These are phyloP conservation scores for Limnodromus scolopaceus DNA, from an alignment of 2,797 vertebrate genomes.

Conservation along the genomic window DNA sequence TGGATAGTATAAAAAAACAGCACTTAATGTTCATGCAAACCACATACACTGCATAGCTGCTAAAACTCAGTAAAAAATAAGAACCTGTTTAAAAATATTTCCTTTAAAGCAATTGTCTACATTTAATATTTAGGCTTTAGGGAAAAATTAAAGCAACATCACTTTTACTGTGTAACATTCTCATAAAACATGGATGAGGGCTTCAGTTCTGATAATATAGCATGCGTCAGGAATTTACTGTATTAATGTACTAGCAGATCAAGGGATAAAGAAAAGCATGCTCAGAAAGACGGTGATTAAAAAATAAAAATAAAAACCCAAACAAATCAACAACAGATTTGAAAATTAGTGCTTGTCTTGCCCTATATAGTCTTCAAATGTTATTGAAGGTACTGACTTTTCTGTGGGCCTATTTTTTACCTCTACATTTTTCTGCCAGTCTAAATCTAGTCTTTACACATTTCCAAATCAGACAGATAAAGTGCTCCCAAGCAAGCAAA, in stretches of 20 bases:
- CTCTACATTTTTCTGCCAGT: not conserved
- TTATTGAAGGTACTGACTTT: not conserved
- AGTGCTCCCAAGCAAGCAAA: not conserved
- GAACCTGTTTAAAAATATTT: constrained; percentile 17
- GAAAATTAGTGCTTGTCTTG: not conserved
- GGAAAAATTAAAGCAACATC: constrained; percentile 37
- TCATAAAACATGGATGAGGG: constrained; percentile 9
- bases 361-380: not conserved
- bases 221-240: not conserved
- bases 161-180: not conserved
- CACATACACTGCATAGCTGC: not conserved
- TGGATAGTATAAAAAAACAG: not conserved
- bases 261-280: not conserved
- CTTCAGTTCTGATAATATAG: constrained; percentile 21
- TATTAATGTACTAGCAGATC: not conserved
- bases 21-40: not conserved
- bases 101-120: constrained; percentile 1
- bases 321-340: not conserved
- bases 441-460: not conserved
- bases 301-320: not conserved
- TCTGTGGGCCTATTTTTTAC: not conserved
- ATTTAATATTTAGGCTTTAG: constrained; percentile 32
- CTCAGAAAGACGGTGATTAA: not conserved
- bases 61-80: constrained; percentile 5
- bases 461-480: not conserved